Conservation (phyloP, 2,113 vertebrate genomes). For the Chascanopsetta lugubris region DNA sequence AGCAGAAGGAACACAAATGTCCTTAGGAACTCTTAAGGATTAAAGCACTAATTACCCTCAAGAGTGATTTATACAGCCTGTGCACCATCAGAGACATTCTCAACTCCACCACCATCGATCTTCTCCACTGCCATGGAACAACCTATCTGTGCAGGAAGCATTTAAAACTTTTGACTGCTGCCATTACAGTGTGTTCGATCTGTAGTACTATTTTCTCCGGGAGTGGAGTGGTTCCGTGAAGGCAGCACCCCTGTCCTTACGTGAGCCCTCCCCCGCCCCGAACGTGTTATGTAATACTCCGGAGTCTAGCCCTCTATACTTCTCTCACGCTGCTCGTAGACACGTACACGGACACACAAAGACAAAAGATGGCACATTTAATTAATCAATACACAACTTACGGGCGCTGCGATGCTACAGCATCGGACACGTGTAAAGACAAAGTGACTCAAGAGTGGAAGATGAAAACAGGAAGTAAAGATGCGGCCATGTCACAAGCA, state of each 20-base stretch:
- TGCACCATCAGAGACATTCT: too few relatives aligned
- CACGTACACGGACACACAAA: neutral
- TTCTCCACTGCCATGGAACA: too few relatives aligned
- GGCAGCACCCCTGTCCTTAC: constrained; percentile 16
- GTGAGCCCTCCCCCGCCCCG: neutral
- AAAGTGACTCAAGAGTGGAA: neutral
- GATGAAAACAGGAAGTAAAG: neutral
- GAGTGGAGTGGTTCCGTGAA: constrained; percentile 14
- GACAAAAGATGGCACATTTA: neutral
- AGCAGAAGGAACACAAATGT: too few relatives aligned
- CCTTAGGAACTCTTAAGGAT: too few relatives aligned
- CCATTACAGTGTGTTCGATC: too few relatives aligned
- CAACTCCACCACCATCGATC: neutral
- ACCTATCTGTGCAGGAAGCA: rapidly evolving
- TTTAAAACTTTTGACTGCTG: neutral
- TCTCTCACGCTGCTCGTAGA: constrained; percentile 26
- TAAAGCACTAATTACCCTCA: too few relatives aligned
- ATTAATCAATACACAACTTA: neutral
- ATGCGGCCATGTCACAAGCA: neutral
- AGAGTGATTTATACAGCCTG: too few relatives aligned
- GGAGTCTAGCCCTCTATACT: constrained; percentile 22
- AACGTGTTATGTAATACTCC: constrained; percentile 73
- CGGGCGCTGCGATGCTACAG: neutral
- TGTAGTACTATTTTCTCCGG: too few relatives aligned
- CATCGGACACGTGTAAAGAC: rapidly evolving